Conservation (phyloP, 2,113 vertebrate genomes). For the Catagonus wagneri region DNA sequence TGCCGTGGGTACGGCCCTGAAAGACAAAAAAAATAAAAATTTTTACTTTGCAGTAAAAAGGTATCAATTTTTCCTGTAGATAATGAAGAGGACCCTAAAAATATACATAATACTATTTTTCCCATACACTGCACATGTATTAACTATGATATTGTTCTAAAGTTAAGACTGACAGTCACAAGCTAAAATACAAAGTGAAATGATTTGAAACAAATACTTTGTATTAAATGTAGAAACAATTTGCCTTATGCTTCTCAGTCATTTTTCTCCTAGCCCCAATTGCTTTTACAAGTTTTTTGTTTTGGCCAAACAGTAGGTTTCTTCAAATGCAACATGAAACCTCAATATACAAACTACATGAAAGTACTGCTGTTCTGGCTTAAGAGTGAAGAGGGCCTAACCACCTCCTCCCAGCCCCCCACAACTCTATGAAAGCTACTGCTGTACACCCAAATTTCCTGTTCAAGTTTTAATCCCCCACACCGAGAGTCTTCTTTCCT, state of each 20-base stretch:
- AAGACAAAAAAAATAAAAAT: too few relatives aligned
- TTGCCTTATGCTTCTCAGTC: not conserved
- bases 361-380: not conserved
- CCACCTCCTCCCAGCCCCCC: fast-evolving
- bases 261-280: not conserved
- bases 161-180: constrained; percentile 13
- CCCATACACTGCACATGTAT: not conserved
- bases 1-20: too few relatives aligned
- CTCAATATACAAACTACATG: not conserved
- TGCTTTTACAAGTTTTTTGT: not conserved
- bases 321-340: not conserved
- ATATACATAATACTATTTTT: not conserved
- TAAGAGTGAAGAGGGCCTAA: not conserved
- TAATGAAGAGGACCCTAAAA: not conserved
- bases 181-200: not conserved
- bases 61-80: not conserved
- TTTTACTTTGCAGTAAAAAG: constrained; percentile 23
- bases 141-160: not conserved
- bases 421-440: not conserved
- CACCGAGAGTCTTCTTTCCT: not conserved
- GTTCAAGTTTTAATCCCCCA: not conserved
- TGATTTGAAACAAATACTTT: not conserved
- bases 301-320: not conserved
- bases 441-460: not conserved
- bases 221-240: not conserved